Evolutionary conservation across 2,888 invertebrate species (phyloP), one percentile per base, ranked within the genome.

Genomic region (Campoletis raptor): DNA sequence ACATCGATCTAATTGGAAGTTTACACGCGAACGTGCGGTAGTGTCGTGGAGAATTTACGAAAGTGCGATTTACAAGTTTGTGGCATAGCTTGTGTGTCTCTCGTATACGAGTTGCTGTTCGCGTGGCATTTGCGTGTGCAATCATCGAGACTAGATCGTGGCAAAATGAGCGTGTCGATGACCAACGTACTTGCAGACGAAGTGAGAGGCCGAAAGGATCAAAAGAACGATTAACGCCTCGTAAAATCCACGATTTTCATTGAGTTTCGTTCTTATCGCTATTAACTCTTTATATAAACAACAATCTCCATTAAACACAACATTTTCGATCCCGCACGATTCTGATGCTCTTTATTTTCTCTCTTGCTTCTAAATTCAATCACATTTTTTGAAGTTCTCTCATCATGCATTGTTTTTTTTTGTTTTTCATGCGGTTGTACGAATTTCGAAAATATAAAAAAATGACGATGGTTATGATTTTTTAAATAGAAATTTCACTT

Each of bases 1-100:
- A 74, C 69, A 78, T 77, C 85, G 89, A 80, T 88, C 87, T 89
- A 89, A 89, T 89, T 89, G 88, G 83, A 88, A 89, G 77, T 72
- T 85, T 82, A 88, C 88, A 88, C 87, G 85, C 86, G 76, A 81
- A 57, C 72, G 42, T 42, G 52, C 9, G 42, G 42, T 24, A 83
- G 40, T 42, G 61, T 64, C 83, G 54, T 76, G 67, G 73, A 40
- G 86, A 61, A 86, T 83, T 87, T 81, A 77, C 87, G 81, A 85
- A 85, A 78, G 77, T 83, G 69, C 79, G 69, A 86, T 83, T 85
- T 37, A 70, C 80, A 72, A 69, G 64, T 57, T 54, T 52, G 45
- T 57, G 45, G 70, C 67, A 45, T 57, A 36, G 70, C 67, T 57
- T 57, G 76, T 76, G 64, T 48, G 70, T 48, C 36, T 69, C 54